phyloP scores from a whole-genome alignment of 2,113 vertebrate species.

The Sigmodon hispidus region DNA sequence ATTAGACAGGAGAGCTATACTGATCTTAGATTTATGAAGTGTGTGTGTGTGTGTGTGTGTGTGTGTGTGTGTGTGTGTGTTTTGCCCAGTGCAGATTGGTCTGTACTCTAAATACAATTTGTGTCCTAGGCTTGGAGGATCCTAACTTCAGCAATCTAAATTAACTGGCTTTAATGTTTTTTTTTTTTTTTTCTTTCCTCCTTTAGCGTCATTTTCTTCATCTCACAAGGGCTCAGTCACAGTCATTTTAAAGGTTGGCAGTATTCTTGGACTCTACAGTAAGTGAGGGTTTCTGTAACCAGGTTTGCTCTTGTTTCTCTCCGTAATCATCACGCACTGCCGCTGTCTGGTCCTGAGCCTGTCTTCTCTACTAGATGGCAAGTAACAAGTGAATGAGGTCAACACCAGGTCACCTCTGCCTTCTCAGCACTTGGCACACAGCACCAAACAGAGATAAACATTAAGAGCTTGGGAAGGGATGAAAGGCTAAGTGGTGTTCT shows the following conservation, averaged over 20 bases:
- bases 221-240: neutral
- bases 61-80: neutral
- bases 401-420: neutral
- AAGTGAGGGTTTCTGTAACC: neutral
- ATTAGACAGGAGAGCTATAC: neutral
- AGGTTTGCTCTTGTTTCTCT: slow-evolving; percentile 24
- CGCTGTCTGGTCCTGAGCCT: neutral
- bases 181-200: too few species aligned
- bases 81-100: neutral
- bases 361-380: neutral
- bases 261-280: neutral
- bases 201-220: slow-evolving; percentile 1
- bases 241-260: neutral
- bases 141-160: neutral
- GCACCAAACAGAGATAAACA: too few species aligned
- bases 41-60: neutral
- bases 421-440: slow-evolving; percentile 29
- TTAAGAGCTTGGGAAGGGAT: neutral
- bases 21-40: neutral
- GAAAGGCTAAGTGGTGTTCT: neutral
- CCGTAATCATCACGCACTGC: neutral
- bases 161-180: neutral
- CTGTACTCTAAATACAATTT: neutral
- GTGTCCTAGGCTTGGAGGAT: neutral
- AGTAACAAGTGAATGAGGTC: neutral